Evolutionary conservation across 1,140 invertebrate genomes (phyloP).

Genomic region (Eriocheir sinensis): DNA sequence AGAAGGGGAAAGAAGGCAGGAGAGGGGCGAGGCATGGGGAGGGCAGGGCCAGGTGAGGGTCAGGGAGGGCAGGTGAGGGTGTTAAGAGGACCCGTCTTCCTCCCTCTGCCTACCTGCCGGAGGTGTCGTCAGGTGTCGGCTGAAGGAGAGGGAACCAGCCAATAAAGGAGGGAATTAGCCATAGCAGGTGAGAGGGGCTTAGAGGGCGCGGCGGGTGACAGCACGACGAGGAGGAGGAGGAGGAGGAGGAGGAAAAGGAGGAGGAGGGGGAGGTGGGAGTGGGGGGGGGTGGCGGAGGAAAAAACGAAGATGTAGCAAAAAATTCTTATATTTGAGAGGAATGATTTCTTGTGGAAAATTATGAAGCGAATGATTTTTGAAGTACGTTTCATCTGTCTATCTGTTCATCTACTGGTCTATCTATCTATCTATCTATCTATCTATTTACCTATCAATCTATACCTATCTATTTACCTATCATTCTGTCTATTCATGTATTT

Average conservation of each 20-base stretch:
- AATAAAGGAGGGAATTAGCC: constrained; percentile 12
- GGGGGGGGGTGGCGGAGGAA: not conserved
- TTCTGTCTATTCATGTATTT: not conserved
- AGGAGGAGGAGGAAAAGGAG: not conserved
- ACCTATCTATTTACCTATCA: too few species aligned
- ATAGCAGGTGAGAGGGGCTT: not conserved
- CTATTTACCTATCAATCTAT: not conserved
- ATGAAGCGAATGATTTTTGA: not conserved
- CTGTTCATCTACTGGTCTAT: not conserved
- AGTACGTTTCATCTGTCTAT: not conserved
- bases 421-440: not conserved
- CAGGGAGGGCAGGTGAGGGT: not conserved
- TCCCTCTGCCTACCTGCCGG: not conserved
- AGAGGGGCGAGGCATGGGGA: not conserved
- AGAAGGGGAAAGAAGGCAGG: not conserved
- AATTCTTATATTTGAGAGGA: not conserved
- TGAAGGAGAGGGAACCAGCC: constrained; percentile 38
- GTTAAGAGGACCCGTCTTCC: constrained; percentile 10
- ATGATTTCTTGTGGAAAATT: not conserved
- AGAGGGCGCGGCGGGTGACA: not conserved
- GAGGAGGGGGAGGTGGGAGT: not conserved
- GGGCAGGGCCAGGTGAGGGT: not conserved
- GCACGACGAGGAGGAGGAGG: constrained; percentile 23
- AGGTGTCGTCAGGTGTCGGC: constrained; percentile 8
- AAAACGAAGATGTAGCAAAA: not conserved